A percentile compares a stretch with the other conserved stretches of the same genome.
Conservation (phyloP, 30 jellyfish, hydroid and myxozoan species). For the Clytia hemisphaerica region DNA sequence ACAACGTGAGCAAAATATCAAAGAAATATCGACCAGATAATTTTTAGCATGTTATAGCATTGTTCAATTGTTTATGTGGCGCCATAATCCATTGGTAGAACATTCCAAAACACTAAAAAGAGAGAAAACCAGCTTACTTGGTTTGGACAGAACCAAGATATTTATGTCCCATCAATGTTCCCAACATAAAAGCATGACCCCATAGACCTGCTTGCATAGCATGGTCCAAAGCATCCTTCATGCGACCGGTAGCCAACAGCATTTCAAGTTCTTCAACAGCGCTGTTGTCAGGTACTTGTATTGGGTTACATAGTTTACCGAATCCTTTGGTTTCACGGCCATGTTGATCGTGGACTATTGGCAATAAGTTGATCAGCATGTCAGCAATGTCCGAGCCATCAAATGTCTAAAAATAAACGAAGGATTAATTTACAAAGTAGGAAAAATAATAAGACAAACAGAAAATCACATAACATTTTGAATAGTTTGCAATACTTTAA, state of each 20-base stretch:
- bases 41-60: too few species aligned
- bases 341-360: constrained; percentile 1
- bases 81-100: too few species aligned
- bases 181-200: constrained; percentile 47
- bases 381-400: constrained; percentile 47
- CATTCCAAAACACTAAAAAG: too few species aligned
- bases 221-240: constrained; percentile 22
- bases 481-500: too few species aligned
- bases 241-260: constrained; percentile 21
- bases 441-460: neutral
- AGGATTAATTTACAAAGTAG: neutral
- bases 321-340: constrained; percentile 11
- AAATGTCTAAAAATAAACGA: constrained; percentile 24
- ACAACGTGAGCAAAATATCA: too few species aligned
- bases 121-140: too few species aligned
- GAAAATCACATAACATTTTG: neutral
- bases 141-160: too few species aligned
- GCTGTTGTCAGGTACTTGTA: neutral
- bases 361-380: constrained; percentile 11
- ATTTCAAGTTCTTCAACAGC: constrained; percentile 15
- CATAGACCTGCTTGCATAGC: constrained; percentile 24
- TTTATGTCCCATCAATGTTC: constrained; percentile 17
- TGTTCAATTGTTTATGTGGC: too few species aligned
- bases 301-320: constrained; percentile 7
- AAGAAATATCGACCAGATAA: too few species aligned